Conservation (phyloP, 2,888 invertebrate genomes). For the Caenorhabditis zanzibari region DNA sequence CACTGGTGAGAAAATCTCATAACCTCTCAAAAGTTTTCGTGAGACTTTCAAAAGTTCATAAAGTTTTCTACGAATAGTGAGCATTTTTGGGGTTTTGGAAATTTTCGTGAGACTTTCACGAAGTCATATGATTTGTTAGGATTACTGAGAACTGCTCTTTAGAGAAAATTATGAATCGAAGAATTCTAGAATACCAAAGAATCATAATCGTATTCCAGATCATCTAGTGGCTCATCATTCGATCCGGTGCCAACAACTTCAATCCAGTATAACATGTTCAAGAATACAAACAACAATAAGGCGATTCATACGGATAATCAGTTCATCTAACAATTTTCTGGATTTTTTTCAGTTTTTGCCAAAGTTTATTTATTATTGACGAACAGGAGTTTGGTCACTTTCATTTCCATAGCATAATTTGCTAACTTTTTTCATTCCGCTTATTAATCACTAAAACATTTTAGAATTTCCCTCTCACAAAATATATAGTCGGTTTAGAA, state of each 20-base stretch:
- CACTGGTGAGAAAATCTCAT: background rate
- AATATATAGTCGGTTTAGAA: conserved; percentile 40
- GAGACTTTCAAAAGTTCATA: background rate
- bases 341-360: too few relatives aligned
- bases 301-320: conserved; percentile 52
- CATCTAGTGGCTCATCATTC: conserved; percentile 53
- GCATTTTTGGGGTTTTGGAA: too few relatives aligned
- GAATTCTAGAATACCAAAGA: too few relatives aligned
- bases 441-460: conserved; percentile 2
- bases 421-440: conserved; percentile 30
- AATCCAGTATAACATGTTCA: conserved; percentile 39
- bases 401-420: conserved; percentile 44
- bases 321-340: conserved; percentile 6
- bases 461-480: conserved; percentile 13
- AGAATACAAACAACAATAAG: conserved; percentile 50
- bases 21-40: background rate
- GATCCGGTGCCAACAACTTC: conserved; percentile 39
- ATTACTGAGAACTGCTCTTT: too few relatives aligned
- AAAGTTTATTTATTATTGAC: background rate
- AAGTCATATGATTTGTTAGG: too few relatives aligned
- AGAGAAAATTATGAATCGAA: too few relatives aligned
- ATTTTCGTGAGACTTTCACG: too few relatives aligned
- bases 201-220: conserved; percentile 21
- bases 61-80: too few relatives aligned
- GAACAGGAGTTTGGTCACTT: conserved; percentile 22